Base-by-base conservation (phyloP, 2,113 vertebrate genomes). In the Eonycteris spelaea region DNA sequence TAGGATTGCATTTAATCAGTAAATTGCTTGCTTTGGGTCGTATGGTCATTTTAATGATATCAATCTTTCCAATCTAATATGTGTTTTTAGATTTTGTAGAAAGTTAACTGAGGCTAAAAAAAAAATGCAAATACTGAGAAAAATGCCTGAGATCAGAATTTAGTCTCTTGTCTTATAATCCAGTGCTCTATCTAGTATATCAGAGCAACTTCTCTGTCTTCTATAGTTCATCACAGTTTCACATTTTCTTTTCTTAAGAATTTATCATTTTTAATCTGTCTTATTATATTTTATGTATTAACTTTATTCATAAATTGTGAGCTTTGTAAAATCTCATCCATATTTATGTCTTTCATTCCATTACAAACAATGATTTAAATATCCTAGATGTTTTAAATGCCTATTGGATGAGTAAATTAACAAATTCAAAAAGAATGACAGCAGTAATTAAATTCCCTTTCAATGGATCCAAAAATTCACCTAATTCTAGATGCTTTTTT, bases 341-440 rank as follows among this genome's bases (percentile, higher is more conserved):
- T 95, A 45, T 84, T 86, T 77, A 55, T 86, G 22, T 35, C 10
- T 11, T 5, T 94, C 35, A 74, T 75, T 92, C 61, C 87, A 70
- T 73, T 77, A 3, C 2, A 95, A 53, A 90, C 16, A 78, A 75
- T 57, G 19, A 45, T 85, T 75, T 92, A 90, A 91, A 61, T 93
- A 38, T 68, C 21, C 61, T 40, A 70, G 33, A 79, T 86, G 26
- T 83, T 86, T 86, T 13, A 80, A 97, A 78, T 94, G 4, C 35
- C 30, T 82, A 67, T 19, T 74, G 57, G 95, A 86, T 88, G 40
- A 89, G 83, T 85, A 83, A 35, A 82, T 86, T 73, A 91, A 78
- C 78, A 16, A 68, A 33, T 73, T 92, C 88, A n/a, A 84, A 95
- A 92, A 15, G 22, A 48, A 55, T 82, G 22, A 14, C 2, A 85